Evolutionary conservation across 2,888 invertebrate genomes (phyloP).

Genomic region (Sphaeridia pumilis): DNA sequence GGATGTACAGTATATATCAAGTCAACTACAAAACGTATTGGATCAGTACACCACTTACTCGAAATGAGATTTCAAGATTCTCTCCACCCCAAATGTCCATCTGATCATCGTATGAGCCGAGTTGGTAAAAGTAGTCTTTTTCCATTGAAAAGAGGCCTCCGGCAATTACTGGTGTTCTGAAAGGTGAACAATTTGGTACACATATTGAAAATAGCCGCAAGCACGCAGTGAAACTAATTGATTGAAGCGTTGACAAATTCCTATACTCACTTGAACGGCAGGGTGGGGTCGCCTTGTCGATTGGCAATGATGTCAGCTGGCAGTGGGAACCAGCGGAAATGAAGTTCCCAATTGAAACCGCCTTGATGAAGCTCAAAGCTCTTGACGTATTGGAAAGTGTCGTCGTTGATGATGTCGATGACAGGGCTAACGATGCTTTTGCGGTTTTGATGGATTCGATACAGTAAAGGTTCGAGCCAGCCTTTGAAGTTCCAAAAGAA

Average conservation of each 20-base stretch:
- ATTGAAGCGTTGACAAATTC: neutral
- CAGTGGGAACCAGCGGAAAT: constrained; percentile 49
- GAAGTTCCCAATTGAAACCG: constrained; percentile 95
- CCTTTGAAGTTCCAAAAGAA: constrained; percentile 47
- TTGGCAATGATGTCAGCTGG: constrained; percentile 27
- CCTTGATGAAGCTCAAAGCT: constrained; percentile 96
- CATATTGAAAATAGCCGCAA: neutral
- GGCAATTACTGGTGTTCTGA: constrained; percentile 78
- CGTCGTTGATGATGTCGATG: constrained; percentile 89
- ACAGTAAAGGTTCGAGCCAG: constrained; percentile 64
- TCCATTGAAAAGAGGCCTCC: constrained; percentile 87
- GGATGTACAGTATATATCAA: neutral
- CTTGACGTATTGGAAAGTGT: constrained; percentile 87
- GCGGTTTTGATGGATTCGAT: constrained; percentile 51
- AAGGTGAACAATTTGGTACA: neutral
- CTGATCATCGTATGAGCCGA: constrained; percentile 57
- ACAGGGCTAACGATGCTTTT: constrained; percentile 66
- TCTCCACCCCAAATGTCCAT: constrained; percentile 96
- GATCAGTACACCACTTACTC: constrained; percentile 44
- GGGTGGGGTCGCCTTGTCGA: constrained; percentile 27
- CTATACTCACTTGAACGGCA: constrained; percentile 47
- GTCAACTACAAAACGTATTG: neutral
- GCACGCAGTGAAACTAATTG: neutral
- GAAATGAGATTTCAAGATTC: constrained; percentile 91
- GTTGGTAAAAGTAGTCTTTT: constrained; percentile 69